Percentiles rank a stretch among this genome's conserved stretches.
These are phyloP conservation scores for Vulpes vulpes DNA, from an alignment of 2,113 vertebrate species.

Conservation along the genomic window DNA sequence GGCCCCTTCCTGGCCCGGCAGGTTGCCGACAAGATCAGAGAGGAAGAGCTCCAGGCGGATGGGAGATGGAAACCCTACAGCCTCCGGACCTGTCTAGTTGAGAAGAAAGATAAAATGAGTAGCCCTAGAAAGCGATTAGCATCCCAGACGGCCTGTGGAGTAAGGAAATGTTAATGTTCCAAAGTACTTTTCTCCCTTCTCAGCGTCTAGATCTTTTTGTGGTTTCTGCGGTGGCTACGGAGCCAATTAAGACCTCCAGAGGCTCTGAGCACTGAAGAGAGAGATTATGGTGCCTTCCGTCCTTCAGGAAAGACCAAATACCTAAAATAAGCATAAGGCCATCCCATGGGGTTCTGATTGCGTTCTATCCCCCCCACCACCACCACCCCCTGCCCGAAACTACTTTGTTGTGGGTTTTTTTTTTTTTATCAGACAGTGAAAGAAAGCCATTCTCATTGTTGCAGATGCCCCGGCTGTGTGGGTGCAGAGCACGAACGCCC, in stretches of 20 bases:
- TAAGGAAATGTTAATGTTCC: neutral
- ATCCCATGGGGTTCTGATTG: neutral
- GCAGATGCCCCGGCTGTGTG: neutral
- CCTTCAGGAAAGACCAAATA: neutral
- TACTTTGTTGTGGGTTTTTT: neutral
- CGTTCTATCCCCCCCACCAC: too few species aligned
- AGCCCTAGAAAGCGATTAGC: neutral
- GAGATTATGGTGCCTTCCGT: neutral
- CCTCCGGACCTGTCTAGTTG: neutral
- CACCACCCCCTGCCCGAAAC: neutral
- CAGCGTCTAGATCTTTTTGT: neutral
- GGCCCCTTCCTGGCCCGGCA: neutral
- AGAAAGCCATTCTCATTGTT: neutral
- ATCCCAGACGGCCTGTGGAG: accelerated
- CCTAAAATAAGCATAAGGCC: neutral
- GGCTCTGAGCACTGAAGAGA: neutral
- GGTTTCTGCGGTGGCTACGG: neutral
- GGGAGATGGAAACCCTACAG: neutral
- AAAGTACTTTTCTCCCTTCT: neutral
- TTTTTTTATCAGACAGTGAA: too few species aligned
- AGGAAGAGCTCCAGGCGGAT: neutral
- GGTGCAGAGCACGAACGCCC: neutral
- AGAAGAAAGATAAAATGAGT: neutral
- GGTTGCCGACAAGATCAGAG: neutral
- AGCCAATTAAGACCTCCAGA: neutral